Base-by-base conservation (phyloP, 2,888 invertebrate genomes). In the Eupithecia tripunctaria region DNA sequence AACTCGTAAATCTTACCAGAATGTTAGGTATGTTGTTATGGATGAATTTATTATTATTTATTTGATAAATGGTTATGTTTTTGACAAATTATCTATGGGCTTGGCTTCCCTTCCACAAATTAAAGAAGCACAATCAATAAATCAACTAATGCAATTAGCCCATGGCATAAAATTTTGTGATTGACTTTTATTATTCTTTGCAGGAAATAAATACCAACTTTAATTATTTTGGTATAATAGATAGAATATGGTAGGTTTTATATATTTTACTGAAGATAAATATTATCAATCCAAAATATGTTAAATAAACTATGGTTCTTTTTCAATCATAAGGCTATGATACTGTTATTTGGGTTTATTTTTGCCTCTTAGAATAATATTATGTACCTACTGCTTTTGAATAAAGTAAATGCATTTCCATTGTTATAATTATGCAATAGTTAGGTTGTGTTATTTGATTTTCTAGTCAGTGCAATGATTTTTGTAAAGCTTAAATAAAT, bases 391-490 rank as follows among this genome's bases (percentile, higher is more conserved):
- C 80, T 74, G 75, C 56, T 56, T 56, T 56, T 25, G 14, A 56
- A 56, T 56, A 56, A 56, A 56, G 25, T 78, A 72, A 73, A 72
- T 84, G 84, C 85, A 88, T 87, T 88, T 86, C 82, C 82, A 83
- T 79, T 77, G 73, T 71, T 81, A 78, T 81, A 81, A 71, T 80
- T 79, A 81, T 81, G 82, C 80, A 81, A 83, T 86, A 87, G 82
- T 80, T 85, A 87, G 84, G 82, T 84, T 85, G 84, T 83, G 80
- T 84, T 82, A 88, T 88, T 88, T 80, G 86, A 88, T 91, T 91
- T 89, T 94, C 94, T 94, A 94, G 94, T 94, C 94, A 94, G 88
- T 88, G 90, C 90, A 90, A 90, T 87, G 84, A 88, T 89, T 91
- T 85, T 91, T 91, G 85, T 93, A 93, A 90, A 86, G 92, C 93